Evolutionary conservation across 2,888 invertebrate species (phyloP), one percentile per base, ranked within the genome.

Genomic region (Gerris lacustris): DNA sequence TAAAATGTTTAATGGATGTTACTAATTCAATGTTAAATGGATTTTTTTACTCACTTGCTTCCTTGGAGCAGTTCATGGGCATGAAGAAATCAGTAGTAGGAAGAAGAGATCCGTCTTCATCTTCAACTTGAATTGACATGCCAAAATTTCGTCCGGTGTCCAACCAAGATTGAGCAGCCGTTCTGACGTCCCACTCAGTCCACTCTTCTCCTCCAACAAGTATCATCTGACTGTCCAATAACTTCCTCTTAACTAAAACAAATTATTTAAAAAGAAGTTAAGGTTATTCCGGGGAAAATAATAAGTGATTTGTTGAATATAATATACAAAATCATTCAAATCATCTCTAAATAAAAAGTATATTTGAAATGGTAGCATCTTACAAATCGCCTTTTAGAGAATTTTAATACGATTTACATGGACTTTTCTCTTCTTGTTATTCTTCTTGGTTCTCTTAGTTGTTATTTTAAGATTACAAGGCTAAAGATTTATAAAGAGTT

Each of bases 71-170:
- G 73, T 81, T 80, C 76, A 82, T 80, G 74, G 81, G 80, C 75
- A 82, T 82, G 78, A 85, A 83, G 78, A 82, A 83, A 75, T 80
- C 79, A 72, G 81, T 79, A 0, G 85, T 83, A 72, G 82, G 82
- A 69, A 85, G 77, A 1, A 82, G 77, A 72, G 80, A 81, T 6
- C 84, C 83, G 69, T 85, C 85, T 77, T 86, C 85, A 77, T 86
- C 85, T 78, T 86, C 86, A 43, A 86, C 84, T 75, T 84, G 81
- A n/a, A 86, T 80, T 15, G 83, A 83, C 72, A 86, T 76, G 0
- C 83, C 86, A 72, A 78, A 79, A 75, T 80, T 80, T 78, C 78
- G 82, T 72, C 76, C 80, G 77, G 75, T 73, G 67, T 79, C 76
- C 76, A 78, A 74, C 82, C 82, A 84, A 1, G 80, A 79, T 67